A percentile compares a stretch with the other conserved stretches of the same genome.
Evolutionary conservation across 2,888 invertebrate species (phyloP).

Genomic region (Cartodere bifasciata): DNA sequence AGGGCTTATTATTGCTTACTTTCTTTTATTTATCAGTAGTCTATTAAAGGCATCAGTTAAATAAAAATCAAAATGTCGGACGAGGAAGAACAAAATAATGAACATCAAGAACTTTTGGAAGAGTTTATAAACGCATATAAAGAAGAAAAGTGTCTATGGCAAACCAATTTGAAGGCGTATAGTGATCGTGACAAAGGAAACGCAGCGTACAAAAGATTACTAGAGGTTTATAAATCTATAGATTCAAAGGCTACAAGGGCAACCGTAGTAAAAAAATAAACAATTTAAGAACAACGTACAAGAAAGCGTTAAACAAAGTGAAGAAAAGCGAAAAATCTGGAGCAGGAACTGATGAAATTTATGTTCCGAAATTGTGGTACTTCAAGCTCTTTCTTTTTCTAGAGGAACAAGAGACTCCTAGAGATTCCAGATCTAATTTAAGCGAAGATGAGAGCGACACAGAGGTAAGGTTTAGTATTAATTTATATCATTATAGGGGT

Average conservation of each 20-base stretch:
- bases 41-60: too few relatives aligned
- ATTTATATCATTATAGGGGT: too few relatives aligned
- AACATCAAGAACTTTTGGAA: too few relatives aligned
- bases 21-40: too few relatives aligned
- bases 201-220: slow-evolving; percentile 13
- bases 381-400: slow-evolving; percentile 7
- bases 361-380: slow-evolving; percentile 8
- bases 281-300: slow-evolving; percentile 15
- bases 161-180: slow-evolving; percentile 17
- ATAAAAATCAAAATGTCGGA: too few relatives aligned
- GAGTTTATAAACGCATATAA: too few relatives aligned
- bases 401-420: slow-evolving; percentile 7
- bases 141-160: slow-evolving; percentile 20
- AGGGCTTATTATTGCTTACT: too few relatives aligned
- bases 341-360: slow-evolving; percentile 8
- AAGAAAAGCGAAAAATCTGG: slow-evolving; percentile 9
- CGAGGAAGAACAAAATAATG: too few relatives aligned
- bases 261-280: slow-evolving; percentile 18
- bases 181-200: slow-evolving; percentile 16
- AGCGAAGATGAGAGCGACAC: too few relatives aligned
- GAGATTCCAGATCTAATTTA: too few relatives aligned
- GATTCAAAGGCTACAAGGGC: slow-evolving; percentile 12
- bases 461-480: too few relatives aligned
- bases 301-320: slow-evolving; percentile 17
- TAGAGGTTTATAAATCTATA: slow-evolving; percentile 14